Evolutionary conservation across 2,888 invertebrate species (phyloP), one percentile per base, ranked within the genome.

Genomic region (Biston betularia): DNA sequence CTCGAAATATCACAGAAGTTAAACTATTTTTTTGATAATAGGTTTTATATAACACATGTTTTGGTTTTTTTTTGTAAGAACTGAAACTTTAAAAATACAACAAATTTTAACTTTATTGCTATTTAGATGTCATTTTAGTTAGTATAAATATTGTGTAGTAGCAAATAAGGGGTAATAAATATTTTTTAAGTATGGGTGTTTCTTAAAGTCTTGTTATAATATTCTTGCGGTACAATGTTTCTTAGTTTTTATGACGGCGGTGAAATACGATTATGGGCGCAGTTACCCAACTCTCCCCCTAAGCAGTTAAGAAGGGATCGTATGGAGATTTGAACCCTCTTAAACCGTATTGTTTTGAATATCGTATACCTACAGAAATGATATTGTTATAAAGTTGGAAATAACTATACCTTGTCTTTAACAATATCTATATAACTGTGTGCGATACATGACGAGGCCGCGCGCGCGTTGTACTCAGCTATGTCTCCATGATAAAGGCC

Each of bases 211-310:
- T 85, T 85, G 85, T 88, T 84, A 84, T 83, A 85, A 85, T 85
- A 84, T 81, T 85, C 84, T 86, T 86, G 84, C 76, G 86, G 85
- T 73, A 80, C 79, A 83, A 85, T 84, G 84, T 89, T 88, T 89
- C 88, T 86, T 84, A 89, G 88, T 89, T 91, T 91, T 91, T 91
- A 91, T 82, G 90, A 89, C 85, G 77, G 75, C 75, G 73, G 81
- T 91, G 84, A 92, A 86, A 86, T 92, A 91, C 85, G 83, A 85
- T 91, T 89, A 91, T 90, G 77, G 85, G 79, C 73, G 58, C 79
- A 85, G 82, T 86, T 86, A 65, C 81, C 85, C 79, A 75, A 77
- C 77, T 81, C 77, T 48, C 80, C 80, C 79, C 83, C 83, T 75
- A 73, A 75, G 73, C 73, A 68, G 75, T 78, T 72, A 76, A 59